Percentiles rank a stretch among this genome's conserved stretches.
Evolutionary conservation across 35 echinoderm and acorn worm genomes (phyloP).

Genomic region (Apostichopus californicus): DNA sequence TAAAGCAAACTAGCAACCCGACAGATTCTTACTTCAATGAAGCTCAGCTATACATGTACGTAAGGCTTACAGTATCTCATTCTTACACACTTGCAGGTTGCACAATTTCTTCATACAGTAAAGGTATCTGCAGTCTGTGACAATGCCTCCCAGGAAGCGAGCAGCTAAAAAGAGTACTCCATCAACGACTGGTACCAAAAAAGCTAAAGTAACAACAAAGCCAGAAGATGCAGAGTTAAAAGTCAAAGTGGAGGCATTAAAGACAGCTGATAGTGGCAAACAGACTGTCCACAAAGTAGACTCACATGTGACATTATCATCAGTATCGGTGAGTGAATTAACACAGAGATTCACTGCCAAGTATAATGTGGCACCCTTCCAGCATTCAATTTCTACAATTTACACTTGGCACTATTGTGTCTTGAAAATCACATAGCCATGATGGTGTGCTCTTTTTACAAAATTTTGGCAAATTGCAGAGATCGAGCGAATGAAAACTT

Average conservation of each 20-base stretch:
- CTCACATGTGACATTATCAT: constrained; percentile 8
- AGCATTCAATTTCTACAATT: no score
- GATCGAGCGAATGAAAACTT: no score
- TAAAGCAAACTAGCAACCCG: no score
- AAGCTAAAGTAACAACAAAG: constrained; percentile 22
- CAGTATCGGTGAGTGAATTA: neutral
- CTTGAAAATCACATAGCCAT: no score
- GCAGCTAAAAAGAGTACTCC: neutral
- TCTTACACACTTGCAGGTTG: no score
- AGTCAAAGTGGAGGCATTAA: constrained; percentile 64
- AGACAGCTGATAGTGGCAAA: constrained; percentile 76
- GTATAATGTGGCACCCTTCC: no score
- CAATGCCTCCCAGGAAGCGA: constrained; percentile 30
- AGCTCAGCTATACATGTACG: no score
- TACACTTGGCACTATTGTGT: no score
- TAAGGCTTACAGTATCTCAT: no score
- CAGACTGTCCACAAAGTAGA: constrained; percentile 58
- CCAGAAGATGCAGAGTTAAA: constrained; percentile 62
- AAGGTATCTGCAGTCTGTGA: neutral
- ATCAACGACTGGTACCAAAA: neutral
- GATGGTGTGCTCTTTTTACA: neutral
- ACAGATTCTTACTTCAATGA: no score
- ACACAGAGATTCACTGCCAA: neutral
- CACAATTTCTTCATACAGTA: no score
- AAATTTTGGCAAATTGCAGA: no score